Evolutionary conservation across 2,797 vertebrate genomes (phyloP).

Genomic region (Gambelia wislizenii): DNA sequence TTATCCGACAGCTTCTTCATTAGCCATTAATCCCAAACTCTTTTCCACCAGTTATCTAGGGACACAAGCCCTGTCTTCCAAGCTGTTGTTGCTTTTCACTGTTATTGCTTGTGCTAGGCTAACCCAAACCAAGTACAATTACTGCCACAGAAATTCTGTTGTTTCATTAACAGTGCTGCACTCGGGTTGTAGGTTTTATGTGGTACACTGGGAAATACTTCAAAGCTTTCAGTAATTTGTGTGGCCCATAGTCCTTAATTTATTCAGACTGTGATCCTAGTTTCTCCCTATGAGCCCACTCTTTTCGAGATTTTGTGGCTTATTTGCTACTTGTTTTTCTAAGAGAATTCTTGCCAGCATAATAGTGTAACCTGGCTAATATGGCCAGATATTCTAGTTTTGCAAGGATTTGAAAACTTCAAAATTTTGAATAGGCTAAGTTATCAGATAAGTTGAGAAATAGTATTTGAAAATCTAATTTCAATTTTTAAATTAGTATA

Average conservation of each 20-base stretch:
- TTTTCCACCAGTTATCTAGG: too few species aligned
- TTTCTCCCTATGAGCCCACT: neutral
- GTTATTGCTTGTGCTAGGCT: neutral
- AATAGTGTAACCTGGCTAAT: neutral
- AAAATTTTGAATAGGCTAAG: neutral
- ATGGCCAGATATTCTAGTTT: neutral
- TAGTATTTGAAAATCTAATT: neutral
- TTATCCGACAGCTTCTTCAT: too few species aligned
- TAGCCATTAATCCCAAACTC: too few species aligned
- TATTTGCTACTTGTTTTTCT: neutral
- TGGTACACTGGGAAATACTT: neutral
- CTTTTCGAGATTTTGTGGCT: neutral
- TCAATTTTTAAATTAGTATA: neutral
- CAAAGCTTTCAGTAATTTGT: neutral
- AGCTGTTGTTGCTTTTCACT: neutral
- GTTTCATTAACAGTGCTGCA: neutral
- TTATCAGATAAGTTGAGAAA: neutral
- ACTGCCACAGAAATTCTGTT: neutral
- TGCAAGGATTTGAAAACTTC: neutral
- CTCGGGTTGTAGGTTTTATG: neutral
- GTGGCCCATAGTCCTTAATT: neutral
- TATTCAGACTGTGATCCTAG: neutral
- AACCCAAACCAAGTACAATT: neutral
- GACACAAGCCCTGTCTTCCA: too few species aligned
- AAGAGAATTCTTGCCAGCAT: neutral